Conservation (phyloP, 2,797 vertebrate species). For the Perodicticus potto region DNA sequence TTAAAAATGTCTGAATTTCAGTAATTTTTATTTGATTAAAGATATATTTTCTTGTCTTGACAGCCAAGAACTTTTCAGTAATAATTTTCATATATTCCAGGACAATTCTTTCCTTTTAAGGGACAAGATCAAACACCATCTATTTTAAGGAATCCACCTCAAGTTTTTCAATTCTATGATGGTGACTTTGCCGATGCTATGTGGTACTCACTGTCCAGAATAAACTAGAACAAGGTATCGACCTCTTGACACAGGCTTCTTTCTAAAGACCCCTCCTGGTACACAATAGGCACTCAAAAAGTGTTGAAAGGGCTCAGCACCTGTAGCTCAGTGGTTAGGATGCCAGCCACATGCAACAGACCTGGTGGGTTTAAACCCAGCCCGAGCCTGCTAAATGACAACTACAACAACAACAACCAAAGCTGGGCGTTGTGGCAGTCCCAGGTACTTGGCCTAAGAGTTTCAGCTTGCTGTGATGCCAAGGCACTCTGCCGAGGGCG, state of each 20-base stretch:
- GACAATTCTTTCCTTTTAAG: not conserved
- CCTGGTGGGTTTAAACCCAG: no score
- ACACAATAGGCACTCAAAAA: not conserved
- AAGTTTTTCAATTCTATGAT: not conserved
- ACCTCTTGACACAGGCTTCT: not conserved
- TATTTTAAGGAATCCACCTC: slow-evolving; percentile 20
- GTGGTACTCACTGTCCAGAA: slow-evolving; percentile 4
- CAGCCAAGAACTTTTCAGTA: not conserved
- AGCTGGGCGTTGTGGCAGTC: no score
- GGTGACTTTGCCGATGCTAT: not conserved
- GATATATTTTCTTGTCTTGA: not conserved
- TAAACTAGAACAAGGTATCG: not conserved
- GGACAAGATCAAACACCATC: not conserved
- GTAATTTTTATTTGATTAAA: slow-evolving; percentile 24
- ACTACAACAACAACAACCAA: no score
- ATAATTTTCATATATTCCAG: not conserved
- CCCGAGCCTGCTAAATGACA: no score
- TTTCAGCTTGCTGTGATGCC: no score
- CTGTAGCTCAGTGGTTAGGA: no score
- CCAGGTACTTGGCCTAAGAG: no score
- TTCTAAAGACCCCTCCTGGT: not conserved
- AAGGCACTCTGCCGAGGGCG: no score
- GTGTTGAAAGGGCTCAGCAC: not conserved
- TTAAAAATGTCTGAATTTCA: slow-evolving; percentile 18
- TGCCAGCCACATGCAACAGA: no score